Evolutionary conservation across 1,140 invertebrate species (phyloP).

Genomic region (Drosophila seguyi): DNA sequence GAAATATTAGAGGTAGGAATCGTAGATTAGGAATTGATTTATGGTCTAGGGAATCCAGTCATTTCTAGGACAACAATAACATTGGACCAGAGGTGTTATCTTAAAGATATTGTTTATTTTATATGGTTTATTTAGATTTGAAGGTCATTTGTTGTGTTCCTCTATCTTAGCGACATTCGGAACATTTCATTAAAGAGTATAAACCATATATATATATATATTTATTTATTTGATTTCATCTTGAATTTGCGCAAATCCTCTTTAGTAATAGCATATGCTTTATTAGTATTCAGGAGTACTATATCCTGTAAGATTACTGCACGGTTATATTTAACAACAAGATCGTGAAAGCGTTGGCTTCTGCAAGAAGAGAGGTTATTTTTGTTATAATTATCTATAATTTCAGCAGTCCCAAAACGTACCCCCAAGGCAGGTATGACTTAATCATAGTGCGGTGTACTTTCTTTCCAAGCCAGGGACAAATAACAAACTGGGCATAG

Average conservation of each 20-base stretch:
- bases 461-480: conserved; percentile 32
- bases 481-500: conserved; percentile 1
- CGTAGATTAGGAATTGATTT: background rate
- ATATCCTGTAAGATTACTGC: conserved; percentile 27
- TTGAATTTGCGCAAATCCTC: background rate
- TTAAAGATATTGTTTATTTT: background rate
- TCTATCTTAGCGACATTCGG: background rate
- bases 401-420: background rate
- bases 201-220: too few species aligned
- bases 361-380: conserved; percentile 3
- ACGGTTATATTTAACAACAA: background rate
- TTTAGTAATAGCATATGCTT: background rate
- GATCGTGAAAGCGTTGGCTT: background rate
- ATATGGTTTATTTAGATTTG: background rate
- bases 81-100: background rate
- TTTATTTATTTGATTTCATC: too few species aligned
- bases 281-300: conserved; percentile 17
- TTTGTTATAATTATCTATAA: background rate
- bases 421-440: conserved; percentile 19
- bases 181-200: too few species aligned
- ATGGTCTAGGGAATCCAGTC: background rate
- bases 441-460: background rate
- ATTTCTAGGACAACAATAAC: background rate
- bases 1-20: background rate
- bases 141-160: background rate